A percentile compares a stretch with the other conserved stretches of the same genome.
Evolutionary conservation across 1,140 invertebrate species (phyloP).

Genomic region (Nebria ingens): DNA sequence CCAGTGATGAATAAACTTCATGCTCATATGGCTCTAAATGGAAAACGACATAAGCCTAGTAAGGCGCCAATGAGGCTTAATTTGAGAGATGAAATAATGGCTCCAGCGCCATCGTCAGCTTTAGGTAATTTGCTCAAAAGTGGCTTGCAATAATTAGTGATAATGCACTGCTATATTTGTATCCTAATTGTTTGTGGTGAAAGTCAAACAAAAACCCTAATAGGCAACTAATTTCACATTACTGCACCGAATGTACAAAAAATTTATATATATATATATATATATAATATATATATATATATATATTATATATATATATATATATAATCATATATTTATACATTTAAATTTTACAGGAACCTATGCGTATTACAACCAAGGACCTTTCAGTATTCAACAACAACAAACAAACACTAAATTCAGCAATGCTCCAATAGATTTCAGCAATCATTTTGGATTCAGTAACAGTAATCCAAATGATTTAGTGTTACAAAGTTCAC

Average conservation of each 20-base stretch:
- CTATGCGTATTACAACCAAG: background rate
- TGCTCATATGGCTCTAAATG: constrained; percentile 7
- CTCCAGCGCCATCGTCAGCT: background rate
- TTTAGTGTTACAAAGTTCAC: background rate
- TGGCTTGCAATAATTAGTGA: background rate
- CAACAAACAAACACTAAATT: background rate
- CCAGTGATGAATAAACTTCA: constrained; percentile 10
- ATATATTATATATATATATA: too few species aligned
- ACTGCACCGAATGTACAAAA: too few species aligned
- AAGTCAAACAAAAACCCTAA: too few species aligned
- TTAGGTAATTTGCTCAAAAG: constrained; percentile 6
- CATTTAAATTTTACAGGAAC: background rate
- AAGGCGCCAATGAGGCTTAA: background rate
- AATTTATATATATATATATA: too few species aligned
- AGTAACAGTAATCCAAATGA: background rate
- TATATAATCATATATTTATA: too few species aligned
- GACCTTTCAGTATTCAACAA: background rate
- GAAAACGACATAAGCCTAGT: constrained; percentile 1
- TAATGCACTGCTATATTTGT: background rate
- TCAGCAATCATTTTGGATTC: background rate
- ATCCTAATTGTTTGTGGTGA: too few species aligned
- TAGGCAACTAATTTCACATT: too few species aligned
- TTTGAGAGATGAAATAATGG: constrained; percentile 10
- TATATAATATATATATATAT: too few species aligned
- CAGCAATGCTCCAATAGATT: background rate